Base-by-base conservation (phyloP, 2,888 invertebrate genomes). In the Latrodectus elegans region DNA sequence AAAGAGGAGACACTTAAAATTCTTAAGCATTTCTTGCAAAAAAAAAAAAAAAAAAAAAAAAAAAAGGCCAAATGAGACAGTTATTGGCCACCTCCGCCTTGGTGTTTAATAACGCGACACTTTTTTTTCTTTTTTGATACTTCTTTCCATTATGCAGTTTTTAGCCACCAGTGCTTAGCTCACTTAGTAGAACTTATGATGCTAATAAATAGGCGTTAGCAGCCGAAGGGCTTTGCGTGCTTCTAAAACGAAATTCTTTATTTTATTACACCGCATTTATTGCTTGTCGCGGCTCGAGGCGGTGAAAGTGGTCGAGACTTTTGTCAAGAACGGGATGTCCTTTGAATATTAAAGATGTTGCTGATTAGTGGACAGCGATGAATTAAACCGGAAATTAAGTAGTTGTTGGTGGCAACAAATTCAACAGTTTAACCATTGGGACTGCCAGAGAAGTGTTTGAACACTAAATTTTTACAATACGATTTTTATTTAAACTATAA, bases 21-120 rank as follows among this genome's bases (percentile, higher is more conserved):
- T 38, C 73, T 67, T 65, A n/a, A 14, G 73, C 67, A 67, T 26
- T 73, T 55, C 52, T 22, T 65, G 71, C 14, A 53, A 26, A 10
- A 55, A 55, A 55, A 55, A 55, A 26, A 26, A 49, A 64, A 72
- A 10, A 55, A 55, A 55, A 55, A 55, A 26, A 26, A 49, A 64
- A 72, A 22, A n/a, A 55, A 1, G 8, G 51, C 10, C 26, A 64
- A 65, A 17, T 65, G 65, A 51, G 17, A 22, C 72, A 80, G 65
- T 81, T 64, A 81, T 81, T 73, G 26, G 81, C 81, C 65, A 73
- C 73, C 81, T 73, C 52, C 71, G 64, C 71, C 51, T 14, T 53
- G 6, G 22, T 38, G 14, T 55, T 55, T 55, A 55, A 55, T 55
- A 55, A 55, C 10, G 14, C 22, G 55, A 55, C 11, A 12, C 14